phyloP scores from a whole-genome alignment of 2,888 invertebrate species.

The Pristionchus fissidentatus region DNA sequence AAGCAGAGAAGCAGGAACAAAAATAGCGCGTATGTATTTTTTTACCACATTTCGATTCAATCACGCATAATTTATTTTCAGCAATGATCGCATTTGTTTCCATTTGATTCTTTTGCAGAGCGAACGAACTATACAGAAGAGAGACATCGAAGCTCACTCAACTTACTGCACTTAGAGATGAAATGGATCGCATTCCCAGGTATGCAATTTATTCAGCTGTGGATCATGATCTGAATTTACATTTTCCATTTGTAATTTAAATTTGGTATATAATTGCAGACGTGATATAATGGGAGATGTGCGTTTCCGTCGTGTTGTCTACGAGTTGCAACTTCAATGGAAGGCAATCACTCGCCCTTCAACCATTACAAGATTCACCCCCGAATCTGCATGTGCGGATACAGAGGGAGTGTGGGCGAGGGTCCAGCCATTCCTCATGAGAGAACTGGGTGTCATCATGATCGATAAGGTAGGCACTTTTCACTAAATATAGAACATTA shows the following conservation, averaged over 20 bases:
- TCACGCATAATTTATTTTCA: not conserved
- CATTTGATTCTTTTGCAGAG: not conserved
- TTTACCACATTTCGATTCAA: not conserved
- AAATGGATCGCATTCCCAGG: constrained; percentile 42
- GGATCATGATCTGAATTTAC: not conserved
- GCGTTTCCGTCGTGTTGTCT: constrained; percentile 46
- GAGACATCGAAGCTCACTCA: not conserved
- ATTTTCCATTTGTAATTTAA: not conserved
- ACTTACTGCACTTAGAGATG: constrained; percentile 5
- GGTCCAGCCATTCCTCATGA: constrained; percentile 16
- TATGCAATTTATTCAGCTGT: not conserved
- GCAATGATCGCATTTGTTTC: not conserved
- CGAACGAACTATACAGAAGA: constrained; percentile 4
- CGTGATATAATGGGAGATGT: constrained; percentile 35
- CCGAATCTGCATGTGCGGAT: not conserved
- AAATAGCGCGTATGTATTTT: not conserved
- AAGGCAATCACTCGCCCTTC: not conserved
- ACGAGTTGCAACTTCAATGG: constrained; percentile 21
- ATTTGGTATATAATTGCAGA: not conserved
- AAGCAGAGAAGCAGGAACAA: not conserved
- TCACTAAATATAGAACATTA: not conserved
- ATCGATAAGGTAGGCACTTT: not conserved
- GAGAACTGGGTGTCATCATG: constrained; percentile 27
- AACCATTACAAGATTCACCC: not conserved
- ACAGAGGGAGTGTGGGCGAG: not conserved